Evolutionary conservation across 2,888 invertebrate genomes (phyloP).

Genomic region (Hydrotaea cyrtoneurina): DNA sequence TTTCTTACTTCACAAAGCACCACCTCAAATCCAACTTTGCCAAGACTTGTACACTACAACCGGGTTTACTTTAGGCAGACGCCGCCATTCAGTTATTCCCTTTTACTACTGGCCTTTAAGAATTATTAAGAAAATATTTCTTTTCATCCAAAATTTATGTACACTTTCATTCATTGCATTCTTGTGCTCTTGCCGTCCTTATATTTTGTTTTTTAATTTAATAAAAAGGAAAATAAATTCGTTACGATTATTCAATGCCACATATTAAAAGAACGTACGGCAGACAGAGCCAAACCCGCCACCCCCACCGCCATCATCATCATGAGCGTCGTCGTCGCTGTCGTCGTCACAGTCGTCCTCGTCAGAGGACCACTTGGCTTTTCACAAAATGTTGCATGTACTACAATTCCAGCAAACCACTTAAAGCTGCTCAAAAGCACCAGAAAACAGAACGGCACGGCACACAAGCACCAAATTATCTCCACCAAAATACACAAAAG

Average conservation of each 20-base stretch:
- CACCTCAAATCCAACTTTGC: too few relatives aligned
- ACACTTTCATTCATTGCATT: constrained; percentile 14
- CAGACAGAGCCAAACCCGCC: background rate
- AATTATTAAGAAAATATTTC: constrained; percentile 36
- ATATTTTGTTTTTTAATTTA: constrained; percentile 27
- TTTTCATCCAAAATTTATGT: constrained; percentile 18
- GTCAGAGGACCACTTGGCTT: constrained; percentile 7
- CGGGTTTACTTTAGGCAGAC: too few relatives aligned
- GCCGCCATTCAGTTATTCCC: constrained; percentile 26
- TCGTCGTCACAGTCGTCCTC: background rate
- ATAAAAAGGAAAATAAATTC: constrained; percentile 43
- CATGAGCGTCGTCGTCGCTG: too few relatives aligned
- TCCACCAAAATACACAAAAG: constrained; percentile 37
- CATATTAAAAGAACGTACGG: constrained; percentile 1
- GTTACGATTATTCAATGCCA: constrained; percentile 49
- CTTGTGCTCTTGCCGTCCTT: background rate
- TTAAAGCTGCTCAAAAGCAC: constrained; percentile 16
- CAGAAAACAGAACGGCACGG: constrained; percentile 17
- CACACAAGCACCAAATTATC: constrained; percentile 36
- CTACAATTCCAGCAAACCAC: constrained; percentile 20
- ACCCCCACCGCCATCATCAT: background rate
- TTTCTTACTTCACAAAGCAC: too few relatives aligned
- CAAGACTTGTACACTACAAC: too few relatives aligned
- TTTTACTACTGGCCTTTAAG: constrained; percentile 9
- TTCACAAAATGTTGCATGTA: constrained; percentile 26